Conservation (phyloP, 2,113 vertebrate species). For the Sprattus sprattus region DNA sequence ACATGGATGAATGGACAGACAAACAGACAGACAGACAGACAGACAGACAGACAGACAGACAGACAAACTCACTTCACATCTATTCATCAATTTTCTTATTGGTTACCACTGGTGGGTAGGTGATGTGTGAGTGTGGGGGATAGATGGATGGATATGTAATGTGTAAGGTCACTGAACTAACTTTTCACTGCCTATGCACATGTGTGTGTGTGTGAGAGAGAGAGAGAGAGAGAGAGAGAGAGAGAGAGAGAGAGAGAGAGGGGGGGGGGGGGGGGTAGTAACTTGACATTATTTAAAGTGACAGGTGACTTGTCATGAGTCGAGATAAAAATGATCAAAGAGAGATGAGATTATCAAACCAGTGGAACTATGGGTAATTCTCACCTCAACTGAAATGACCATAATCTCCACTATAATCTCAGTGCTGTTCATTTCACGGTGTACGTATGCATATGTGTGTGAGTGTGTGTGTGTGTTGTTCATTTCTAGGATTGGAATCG, state of each 20-base stretch:
- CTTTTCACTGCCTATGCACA: too few relatives aligned
- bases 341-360: not conserved
- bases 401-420: not conserved
- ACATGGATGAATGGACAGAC: not conserved
- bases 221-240: not conserved
- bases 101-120: too few relatives aligned
- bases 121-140: too few relatives aligned
- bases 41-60: not conserved
- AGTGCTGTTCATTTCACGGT: not conserved
- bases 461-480: not conserved
- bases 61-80: too few relatives aligned
- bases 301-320: not conserved
- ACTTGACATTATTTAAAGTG: not conserved
- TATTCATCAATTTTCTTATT: too few relatives aligned
- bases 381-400: slow-evolving; percentile 2
- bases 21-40: not conserved
- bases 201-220: too few relatives aligned
- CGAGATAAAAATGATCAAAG: not conserved
- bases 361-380: not conserved
- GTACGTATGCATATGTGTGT: not conserved
- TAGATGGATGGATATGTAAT: not conserved
- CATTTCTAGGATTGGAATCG: not conserved
- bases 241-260: not conserved
- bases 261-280: too few relatives aligned
- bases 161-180: too few relatives aligned